These are phyloP conservation scores for Orientallactaga bullata DNA, from an alignment of 2,113 vertebrate genomes.

Conservation along the genomic window DNA sequence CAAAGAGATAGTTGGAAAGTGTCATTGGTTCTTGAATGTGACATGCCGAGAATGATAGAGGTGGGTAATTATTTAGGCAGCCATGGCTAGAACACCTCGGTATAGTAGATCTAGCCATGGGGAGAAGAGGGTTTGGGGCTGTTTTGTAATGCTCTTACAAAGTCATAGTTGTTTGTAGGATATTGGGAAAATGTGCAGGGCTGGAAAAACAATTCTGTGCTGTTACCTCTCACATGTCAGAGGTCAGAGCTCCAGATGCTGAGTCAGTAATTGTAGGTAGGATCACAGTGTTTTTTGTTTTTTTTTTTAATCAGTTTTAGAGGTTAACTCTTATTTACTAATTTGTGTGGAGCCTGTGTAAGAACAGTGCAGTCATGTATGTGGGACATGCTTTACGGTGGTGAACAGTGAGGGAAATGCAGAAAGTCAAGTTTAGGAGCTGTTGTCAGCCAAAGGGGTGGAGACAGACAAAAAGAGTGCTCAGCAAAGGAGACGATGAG, in stretches of 20 bases:
- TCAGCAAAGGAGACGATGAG: conserved; percentile 77
- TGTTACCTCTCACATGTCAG: conserved; percentile 6
- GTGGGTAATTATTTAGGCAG: background rate
- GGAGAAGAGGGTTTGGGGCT: background rate
- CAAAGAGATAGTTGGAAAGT: background rate
- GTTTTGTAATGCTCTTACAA: background rate
- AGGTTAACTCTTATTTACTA: background rate
- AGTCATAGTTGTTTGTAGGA: background rate
- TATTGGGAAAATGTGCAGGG: background rate
- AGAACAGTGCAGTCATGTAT: background rate
- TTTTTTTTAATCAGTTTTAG: background rate
- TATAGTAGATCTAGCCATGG: background rate
- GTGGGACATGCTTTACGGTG: background rate
- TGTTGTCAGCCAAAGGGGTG: conserved; percentile 59
- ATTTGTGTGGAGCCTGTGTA: background rate
- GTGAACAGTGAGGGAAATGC: conserved; percentile 28
- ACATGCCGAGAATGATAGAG: background rate
- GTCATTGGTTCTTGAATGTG: background rate
- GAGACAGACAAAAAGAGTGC: conserved; percentile 66
- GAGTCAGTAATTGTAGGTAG: background rate
- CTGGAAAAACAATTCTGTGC: conserved; percentile 22
- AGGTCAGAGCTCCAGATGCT: background rate
- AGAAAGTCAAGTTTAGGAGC: conserved; percentile 42
- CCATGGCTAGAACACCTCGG: background rate
- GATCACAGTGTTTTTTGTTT: background rate